Conservation (phyloP, 2,113 vertebrate genomes). For the Puntigrus tetrazona region DNA sequence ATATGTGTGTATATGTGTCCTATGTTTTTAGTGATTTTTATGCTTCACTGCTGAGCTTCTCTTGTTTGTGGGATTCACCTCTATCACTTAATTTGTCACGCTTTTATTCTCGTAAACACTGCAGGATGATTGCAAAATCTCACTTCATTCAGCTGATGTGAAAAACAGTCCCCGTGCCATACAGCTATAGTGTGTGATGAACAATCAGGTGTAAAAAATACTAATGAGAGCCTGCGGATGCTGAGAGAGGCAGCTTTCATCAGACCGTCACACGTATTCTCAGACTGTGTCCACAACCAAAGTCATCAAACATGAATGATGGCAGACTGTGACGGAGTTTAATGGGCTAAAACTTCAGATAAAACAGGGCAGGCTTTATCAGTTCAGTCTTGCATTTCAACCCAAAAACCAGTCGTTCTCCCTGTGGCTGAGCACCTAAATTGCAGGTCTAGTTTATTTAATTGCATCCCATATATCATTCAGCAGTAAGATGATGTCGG, state of each 20-base stretch:
- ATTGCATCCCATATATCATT: not conserved
- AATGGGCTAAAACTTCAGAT: not conserved
- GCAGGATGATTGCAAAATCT: constrained; percentile 1
- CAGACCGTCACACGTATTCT: not conserved
- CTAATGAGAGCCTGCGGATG: not conserved
- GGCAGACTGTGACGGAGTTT: not conserved
- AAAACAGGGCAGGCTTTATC: not conserved
- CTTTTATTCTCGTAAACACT: constrained; percentile 17
- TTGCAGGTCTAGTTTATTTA: not conserved
- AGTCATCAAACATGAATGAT: not conserved
- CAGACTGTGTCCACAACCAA: not conserved
- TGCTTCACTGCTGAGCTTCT: constrained; percentile 23
- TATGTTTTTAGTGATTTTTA: constrained; percentile 33
- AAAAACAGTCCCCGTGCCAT: not conserved
- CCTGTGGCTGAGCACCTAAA: not conserved
- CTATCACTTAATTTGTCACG: not conserved
- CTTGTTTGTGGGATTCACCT: not conserved
- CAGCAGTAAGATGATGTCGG: not conserved
- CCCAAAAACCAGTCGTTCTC: not conserved
- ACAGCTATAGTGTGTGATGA: not conserved
- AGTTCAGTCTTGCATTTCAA: not conserved
- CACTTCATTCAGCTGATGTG: not conserved
- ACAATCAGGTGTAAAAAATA: constrained; percentile 5
- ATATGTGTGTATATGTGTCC: not conserved
- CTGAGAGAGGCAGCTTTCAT: not conserved